Percentiles rank a stretch among this genome's conserved stretches.
These are phyloP conservation scores for Oncorhynchus clarkii DNA, from an alignment of 2,113 vertebrate species.

Conservation along the genomic window DNA sequence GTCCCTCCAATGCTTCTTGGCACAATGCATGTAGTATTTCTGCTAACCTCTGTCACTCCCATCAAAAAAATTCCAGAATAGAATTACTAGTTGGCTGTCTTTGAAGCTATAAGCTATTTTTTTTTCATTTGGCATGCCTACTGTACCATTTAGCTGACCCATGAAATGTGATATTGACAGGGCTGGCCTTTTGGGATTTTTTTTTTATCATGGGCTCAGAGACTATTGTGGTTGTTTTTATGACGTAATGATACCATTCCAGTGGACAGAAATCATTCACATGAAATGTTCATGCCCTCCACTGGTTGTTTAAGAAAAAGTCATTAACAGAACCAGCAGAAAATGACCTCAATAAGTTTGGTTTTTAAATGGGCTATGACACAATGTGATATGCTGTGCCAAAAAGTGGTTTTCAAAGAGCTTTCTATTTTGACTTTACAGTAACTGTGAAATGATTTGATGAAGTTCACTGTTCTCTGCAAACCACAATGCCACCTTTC, in stretches of 20 bases:
- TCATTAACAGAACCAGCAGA: not conserved
- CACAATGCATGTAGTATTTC: not conserved
- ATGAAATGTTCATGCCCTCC: not conserved
- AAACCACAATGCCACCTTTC: not conserved
- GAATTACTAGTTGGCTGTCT: not conserved
- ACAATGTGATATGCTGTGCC: no score
- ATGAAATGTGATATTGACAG: constrained; percentile 4
- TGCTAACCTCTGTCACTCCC: not conserved
- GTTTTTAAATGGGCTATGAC: no score
- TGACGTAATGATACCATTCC: not conserved
- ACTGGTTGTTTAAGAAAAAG: not conserved
- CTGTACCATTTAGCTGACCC: not conserved
- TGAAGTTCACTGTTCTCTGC: not conserved
- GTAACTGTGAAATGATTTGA: not conserved
- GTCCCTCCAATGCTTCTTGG: not conserved
- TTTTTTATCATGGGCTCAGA: not conserved
- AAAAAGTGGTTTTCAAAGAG: not conserved
- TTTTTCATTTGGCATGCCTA: not conserved
- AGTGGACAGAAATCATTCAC: not conserved
- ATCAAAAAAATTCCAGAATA: not conserved
- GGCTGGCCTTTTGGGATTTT: not conserved
- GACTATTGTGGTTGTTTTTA: not conserved
- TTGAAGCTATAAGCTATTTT: not conserved
- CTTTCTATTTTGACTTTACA: not conserved
- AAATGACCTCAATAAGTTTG: no score